These are phyloP conservation scores for Catajapyx aquilonaris DNA, from an alignment of 1,140 invertebrate species.

Conservation along the genomic window DNA sequence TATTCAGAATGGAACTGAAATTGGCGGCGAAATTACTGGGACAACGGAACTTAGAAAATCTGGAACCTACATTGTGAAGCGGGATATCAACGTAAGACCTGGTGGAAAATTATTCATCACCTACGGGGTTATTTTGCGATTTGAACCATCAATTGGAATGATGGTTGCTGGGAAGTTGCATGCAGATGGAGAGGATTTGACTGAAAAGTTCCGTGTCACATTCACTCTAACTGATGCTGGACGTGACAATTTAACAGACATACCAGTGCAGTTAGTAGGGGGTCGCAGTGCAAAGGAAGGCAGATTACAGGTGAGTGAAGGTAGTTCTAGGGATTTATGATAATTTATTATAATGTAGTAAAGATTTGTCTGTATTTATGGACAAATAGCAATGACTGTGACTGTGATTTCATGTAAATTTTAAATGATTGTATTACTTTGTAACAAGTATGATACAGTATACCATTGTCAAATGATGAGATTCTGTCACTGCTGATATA, in stretches of 20 bases:
- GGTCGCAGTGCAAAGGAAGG: conserved; percentile 52
- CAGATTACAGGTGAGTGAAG: conserved; percentile 41
- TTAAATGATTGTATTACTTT: too few species aligned
- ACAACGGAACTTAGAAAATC: conserved; percentile 42
- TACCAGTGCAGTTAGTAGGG: conserved; percentile 52
- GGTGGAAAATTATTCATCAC: conserved; percentile 52
- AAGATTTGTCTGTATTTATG: too few species aligned
- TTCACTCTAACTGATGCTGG: conserved; percentile 42
- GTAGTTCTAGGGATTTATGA: too few species aligned
- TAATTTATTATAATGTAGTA: too few species aligned
- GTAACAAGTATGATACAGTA: too few species aligned
- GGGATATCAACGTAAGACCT: conserved; percentile 78
- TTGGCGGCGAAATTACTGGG: conserved; percentile 78
- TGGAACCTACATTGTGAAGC: conserved; percentile 64
- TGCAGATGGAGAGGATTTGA: conserved; percentile 35
- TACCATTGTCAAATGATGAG: too few species aligned
- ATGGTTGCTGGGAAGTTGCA: conserved; percentile 84
- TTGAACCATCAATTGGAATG: conserved; percentile 81
- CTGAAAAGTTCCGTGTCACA: conserved; percentile 26
- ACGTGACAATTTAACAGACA: conserved; percentile 32
- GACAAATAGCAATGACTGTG: too few species aligned
- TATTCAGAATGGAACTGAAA: conserved; percentile 33
- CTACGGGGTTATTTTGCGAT: conserved; percentile 23
- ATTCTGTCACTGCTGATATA: too few species aligned
- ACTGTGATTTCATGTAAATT: too few species aligned